These are phyloP conservation scores for Cinara cedri DNA, from an alignment of 2,888 invertebrate genomes.

Conservation along the genomic window DNA sequence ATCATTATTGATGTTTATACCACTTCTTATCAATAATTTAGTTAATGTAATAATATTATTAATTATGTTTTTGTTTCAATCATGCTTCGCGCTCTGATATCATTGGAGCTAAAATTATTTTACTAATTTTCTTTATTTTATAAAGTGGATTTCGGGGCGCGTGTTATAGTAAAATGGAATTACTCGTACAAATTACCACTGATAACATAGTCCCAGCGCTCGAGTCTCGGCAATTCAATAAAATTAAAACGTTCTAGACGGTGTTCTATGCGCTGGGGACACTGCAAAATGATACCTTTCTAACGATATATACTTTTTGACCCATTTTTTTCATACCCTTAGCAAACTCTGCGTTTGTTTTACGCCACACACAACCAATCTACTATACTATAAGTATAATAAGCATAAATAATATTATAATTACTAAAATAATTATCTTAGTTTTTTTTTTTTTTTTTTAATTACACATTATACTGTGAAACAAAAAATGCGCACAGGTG, in stretches of 20 bases:
- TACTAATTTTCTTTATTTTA: neutral
- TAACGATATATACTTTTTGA: neutral
- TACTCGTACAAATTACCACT: neutral
- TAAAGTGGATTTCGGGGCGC: neutral
- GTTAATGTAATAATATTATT: too few species aligned
- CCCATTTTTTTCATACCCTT: neutral
- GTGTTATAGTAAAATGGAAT: neutral
- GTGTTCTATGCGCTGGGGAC: neutral
- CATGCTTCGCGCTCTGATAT: too few species aligned
- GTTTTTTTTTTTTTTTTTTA: neutral
- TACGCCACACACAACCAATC: neutral
- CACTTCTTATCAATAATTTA: too few species aligned
- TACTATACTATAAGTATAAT: neutral
- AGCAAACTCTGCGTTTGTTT: neutral
- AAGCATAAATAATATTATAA: conserved; percentile 6
- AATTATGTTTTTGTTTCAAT: too few species aligned
- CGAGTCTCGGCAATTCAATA: neutral
- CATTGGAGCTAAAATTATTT: neutral
- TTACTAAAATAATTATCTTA: conserved; percentile 1
- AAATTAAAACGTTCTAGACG: neutral
- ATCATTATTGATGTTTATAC: too few species aligned
- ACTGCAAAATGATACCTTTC: conserved; percentile 4
- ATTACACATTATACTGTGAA: neutral
- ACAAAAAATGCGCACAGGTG: neutral
- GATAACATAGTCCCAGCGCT: neutral